These are phyloP conservation scores for Hoplodrina blanda DNA, from an alignment of 2,888 invertebrate species.

Conservation along the genomic window DNA sequence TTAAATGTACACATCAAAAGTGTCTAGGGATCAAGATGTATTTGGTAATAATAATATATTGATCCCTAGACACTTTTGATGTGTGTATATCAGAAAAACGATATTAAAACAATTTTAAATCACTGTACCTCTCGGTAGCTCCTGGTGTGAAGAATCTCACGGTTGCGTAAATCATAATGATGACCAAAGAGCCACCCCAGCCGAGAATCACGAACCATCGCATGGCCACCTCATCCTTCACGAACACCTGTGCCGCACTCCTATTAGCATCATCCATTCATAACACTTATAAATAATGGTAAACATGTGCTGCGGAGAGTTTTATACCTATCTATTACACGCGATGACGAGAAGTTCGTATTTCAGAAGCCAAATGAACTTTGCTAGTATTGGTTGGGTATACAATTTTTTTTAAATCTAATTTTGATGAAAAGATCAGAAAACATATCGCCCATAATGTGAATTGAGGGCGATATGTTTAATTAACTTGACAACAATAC, in stretches of 20 bases:
- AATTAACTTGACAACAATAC: neutral
- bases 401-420: no score
- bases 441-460: no score
- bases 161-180: slow-evolving; percentile 84
- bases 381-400: neutral
- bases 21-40: no score
- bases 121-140: slow-evolving; percentile 89
- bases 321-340: slow-evolving; percentile 11
- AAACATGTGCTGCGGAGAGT: slow-evolving; percentile 41
- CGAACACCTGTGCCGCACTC: slow-evolving; percentile 90
- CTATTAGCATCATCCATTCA: slow-evolving; percentile 39
- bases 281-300: slow-evolving; percentile 42
- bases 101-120: no score
- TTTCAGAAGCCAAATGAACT: slow-evolving; percentile 11
- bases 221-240: slow-evolving; percentile 93
- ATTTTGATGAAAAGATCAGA: no score
- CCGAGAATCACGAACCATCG: slow-evolving; percentile 92
- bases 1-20: no score
- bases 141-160: slow-evolving; percentile 81
- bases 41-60: no score
- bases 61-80: no score
- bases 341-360: slow-evolving; percentile 10
- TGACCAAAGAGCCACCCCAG: slow-evolving; percentile 92
- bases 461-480: neutral
- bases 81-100: no score